phyloP scores from a whole-genome alignment of 2,888 invertebrate species.

The Acanthoscelides obtectus region DNA sequence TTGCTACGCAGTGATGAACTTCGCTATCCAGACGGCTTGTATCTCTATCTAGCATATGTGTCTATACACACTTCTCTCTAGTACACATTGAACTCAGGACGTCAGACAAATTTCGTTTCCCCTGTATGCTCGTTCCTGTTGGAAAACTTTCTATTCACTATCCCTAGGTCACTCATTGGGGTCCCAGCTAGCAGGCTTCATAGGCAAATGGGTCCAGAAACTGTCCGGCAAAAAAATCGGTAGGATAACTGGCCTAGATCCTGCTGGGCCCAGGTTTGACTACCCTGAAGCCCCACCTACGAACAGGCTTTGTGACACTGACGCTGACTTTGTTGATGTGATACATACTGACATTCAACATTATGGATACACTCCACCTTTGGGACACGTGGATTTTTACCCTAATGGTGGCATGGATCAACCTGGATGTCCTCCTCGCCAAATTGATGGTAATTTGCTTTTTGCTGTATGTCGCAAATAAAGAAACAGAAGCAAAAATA shows the following conservation, averaged over 20 bases:
- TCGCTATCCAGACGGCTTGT: too few species aligned
- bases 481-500: too few species aligned
- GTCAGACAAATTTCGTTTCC: too few species aligned
- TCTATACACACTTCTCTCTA: too few species aligned
- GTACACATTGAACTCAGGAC: too few species aligned
- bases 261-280: constrained; percentile 46
- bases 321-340: constrained; percentile 70
- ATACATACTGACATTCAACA: constrained; percentile 68
- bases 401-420: constrained; percentile 67
- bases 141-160: background rate
- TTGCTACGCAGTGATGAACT: too few species aligned
- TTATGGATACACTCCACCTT: constrained; percentile 55
- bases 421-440: constrained; percentile 55
- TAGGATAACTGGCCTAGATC: constrained; percentile 49
- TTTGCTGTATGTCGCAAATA: background rate
- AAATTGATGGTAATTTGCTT: constrained; percentile 25
- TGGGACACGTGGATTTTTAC: constrained; percentile 73
- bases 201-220: constrained; percentile 28
- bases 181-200: constrained; percentile 32
- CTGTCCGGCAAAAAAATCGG: constrained; percentile 39
- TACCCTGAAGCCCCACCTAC: constrained; percentile 21
- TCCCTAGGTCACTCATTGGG: constrained; percentile 37
- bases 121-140: too few species aligned
- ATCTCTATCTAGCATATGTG: too few species aligned
- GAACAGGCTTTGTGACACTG: constrained; percentile 62